Conservation (phyloP, 2,113 vertebrate species). For the Cyphomyrus discorhynchus region DNA sequence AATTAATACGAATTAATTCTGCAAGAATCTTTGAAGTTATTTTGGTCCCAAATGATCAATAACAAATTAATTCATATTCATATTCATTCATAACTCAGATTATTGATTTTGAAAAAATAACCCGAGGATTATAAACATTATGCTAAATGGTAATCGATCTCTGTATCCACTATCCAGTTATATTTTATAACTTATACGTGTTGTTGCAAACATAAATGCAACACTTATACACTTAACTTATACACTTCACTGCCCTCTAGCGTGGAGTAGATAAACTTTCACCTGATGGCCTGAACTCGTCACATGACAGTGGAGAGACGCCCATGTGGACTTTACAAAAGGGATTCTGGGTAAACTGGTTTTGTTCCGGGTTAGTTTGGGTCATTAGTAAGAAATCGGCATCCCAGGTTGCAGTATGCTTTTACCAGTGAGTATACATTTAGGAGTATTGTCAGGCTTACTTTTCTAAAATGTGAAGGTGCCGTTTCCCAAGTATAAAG, state of each 20-base stretch:
- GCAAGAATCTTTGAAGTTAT: not conserved
- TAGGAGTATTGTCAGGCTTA: not conserved
- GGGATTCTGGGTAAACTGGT: not conserved
- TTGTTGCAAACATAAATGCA: not conserved
- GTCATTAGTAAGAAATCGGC: slow-evolving; percentile 26
- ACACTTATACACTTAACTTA: not conserved
- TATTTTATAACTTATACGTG: not conserved
- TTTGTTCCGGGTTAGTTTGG: slow-evolving; percentile 41
- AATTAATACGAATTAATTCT: not conserved
- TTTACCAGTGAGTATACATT: slow-evolving; percentile 49
- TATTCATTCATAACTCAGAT: not conserved
- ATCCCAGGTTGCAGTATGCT: slow-evolving; percentile 40
- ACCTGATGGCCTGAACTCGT: not conserved
- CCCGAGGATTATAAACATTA: not conserved
- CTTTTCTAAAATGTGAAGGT: not conserved
- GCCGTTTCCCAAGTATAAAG: not conserved
- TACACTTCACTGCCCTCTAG: slow-evolving; percentile 1
- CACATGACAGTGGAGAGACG: slow-evolving; percentile 7
- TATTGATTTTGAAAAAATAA: not conserved
- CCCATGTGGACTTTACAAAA: not conserved
- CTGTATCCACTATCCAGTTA: not conserved
- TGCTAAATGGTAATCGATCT: not conserved
- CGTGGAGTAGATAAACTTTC: not conserved
- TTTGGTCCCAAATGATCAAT: not conserved
- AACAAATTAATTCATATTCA: not conserved